phyloP scores from a whole-genome alignment of 2,797 vertebrate species.

The Ceyx erithaca region DNA sequence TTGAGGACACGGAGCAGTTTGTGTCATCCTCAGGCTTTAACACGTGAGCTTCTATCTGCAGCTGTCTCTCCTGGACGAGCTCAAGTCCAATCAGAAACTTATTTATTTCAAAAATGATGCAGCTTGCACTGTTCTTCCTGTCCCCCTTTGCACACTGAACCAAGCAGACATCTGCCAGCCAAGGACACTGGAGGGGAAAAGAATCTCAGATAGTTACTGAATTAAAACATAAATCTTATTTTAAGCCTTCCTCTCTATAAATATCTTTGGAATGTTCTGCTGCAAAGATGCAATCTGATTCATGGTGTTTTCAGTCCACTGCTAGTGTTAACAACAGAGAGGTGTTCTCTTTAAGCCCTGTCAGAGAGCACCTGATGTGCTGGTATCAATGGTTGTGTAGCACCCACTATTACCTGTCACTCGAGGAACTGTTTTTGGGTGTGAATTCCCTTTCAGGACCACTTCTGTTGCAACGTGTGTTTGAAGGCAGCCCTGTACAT shows the following conservation, averaged over 20 bases:
- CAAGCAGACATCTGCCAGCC: slow-evolving; percentile 89
- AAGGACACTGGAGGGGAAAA: slow-evolving; percentile 77
- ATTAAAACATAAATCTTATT: neutral
- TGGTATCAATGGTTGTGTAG: neutral
- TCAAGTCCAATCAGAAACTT: slow-evolving; percentile 95
- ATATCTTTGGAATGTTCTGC: neutral
- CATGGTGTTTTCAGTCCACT: neutral
- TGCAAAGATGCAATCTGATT: neutral
- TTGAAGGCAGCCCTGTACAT: neutral
- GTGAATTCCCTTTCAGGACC: neutral
- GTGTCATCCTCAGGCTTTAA: slow-evolving; percentile 92
- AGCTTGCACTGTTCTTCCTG: slow-evolving; percentile 79
- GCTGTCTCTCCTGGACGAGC: slow-evolving; percentile 88
- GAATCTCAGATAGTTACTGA: slow-evolving; percentile 36
- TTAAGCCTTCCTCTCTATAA: neutral
- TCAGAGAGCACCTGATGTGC: neutral
- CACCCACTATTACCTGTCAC: fast-evolving
- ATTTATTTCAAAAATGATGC: slow-evolving; percentile 94
- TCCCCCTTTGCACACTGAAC: slow-evolving; percentile 86
- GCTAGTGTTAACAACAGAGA: neutral
- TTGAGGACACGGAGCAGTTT: slow-evolving; percentile 94
- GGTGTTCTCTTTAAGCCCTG: neutral
- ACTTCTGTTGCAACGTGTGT: neutral
- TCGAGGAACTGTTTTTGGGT: neutral
- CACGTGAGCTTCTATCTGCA: slow-evolving; percentile 73